phyloP scores from a whole-genome alignment of 2,113 vertebrate species.

The Dicerorhinus sumatrensis region DNA sequence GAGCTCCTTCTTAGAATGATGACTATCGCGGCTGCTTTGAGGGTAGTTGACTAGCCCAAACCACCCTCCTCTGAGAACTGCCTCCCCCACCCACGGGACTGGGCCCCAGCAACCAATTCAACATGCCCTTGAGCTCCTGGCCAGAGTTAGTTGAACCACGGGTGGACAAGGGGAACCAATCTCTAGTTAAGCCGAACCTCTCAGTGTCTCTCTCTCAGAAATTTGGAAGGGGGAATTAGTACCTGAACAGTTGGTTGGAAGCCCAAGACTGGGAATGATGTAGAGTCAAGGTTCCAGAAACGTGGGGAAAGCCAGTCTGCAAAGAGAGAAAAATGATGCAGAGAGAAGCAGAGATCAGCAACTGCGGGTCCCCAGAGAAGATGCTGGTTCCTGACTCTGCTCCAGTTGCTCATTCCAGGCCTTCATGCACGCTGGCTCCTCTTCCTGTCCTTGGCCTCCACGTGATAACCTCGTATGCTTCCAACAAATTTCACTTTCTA shows the following conservation, averaged over 20 bases:
- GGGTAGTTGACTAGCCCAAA: background rate
- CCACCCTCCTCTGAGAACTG: background rate
- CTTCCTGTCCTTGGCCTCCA: background rate
- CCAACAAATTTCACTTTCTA: background rate
- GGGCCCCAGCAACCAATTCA: background rate
- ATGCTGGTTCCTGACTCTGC: background rate
- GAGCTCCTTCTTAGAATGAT: conserved; percentile 32
- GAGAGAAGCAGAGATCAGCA: background rate
- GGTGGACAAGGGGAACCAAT: background rate
- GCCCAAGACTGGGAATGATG: background rate
- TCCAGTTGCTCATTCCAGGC: background rate
- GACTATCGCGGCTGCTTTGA: background rate
- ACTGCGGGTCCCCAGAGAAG: background rate
- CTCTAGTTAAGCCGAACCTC: background rate
- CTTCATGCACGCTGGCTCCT: background rate
- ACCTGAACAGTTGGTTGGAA: background rate
- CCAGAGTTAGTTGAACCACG: background rate
- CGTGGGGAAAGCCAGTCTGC: background rate
- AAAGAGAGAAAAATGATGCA: background rate
- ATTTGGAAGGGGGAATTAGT: background rate
- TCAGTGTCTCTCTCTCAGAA: background rate
- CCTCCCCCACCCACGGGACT: background rate
- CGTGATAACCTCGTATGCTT: background rate
- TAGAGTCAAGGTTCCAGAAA: background rate
- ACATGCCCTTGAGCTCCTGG: background rate